A percentile compares a stretch with the other conserved stretches of the same genome.
phyloP scores from a whole-genome alignment of 1,140 invertebrate genomes.

The Bursaphelenchus mucronatus region DNA sequence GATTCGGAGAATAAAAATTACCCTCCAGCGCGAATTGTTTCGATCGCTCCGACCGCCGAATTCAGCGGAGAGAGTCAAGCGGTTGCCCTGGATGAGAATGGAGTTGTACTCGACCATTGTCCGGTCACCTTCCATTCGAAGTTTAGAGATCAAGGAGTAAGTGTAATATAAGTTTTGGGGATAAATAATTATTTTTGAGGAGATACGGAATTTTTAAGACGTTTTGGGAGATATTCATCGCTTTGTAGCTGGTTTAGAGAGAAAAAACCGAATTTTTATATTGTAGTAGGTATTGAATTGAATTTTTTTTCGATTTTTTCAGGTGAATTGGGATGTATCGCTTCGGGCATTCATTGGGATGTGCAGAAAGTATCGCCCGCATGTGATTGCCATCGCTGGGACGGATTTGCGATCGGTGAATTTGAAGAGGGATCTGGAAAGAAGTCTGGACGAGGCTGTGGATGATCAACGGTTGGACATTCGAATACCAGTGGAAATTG shows the following conservation, averaged over 20 bases:
- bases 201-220: no score
- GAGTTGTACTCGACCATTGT: slow-evolving; percentile 63
- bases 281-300: no score
- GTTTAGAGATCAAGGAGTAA: background rate
- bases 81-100: slow-evolving; percentile 78
- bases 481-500: slow-evolving; percentile 46
- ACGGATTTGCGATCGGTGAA: slow-evolving; percentile 68
- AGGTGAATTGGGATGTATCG: slow-evolving; percentile 10
- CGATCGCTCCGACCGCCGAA: slow-evolving; percentile 80
- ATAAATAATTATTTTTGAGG: no score
- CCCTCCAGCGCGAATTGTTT: slow-evolving; percentile 76
- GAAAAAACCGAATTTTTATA: no score
- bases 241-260: no score
- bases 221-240: no score
- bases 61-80: slow-evolving; percentile 80
- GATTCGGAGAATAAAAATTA: slow-evolving; percentile 20
- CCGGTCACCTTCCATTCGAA: slow-evolving; percentile 6
- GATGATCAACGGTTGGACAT: slow-evolving; percentile 23
- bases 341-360: slow-evolving; percentile 13
- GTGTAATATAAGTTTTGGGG: no score
- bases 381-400: slow-evolving; percentile 82
- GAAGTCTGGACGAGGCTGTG: slow-evolving; percentile 28
- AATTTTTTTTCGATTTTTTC: background rate
- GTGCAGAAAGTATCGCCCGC: slow-evolving; percentile 68
- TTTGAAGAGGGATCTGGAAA: slow-evolving; percentile 43